Evolutionary conservation across 2,797 vertebrate species (phyloP).

Genomic region (Enteromius trimaculatus): DNA sequence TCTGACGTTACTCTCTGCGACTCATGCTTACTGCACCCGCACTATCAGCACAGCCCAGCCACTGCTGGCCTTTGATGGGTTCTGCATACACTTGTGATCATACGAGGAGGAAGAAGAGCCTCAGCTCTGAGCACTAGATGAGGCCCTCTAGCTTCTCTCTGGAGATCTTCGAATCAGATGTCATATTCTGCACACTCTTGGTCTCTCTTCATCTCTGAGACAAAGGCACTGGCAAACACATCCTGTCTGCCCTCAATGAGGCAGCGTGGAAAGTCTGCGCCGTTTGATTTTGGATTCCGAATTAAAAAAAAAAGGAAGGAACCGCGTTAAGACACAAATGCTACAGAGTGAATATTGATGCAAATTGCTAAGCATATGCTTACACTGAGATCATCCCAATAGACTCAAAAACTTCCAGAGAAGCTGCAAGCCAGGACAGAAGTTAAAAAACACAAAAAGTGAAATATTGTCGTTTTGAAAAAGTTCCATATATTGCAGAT

Average conservation of each 20-base stretch:
- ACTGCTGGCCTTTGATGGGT: slow-evolving; percentile 39
- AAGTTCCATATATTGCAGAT: not conserved
- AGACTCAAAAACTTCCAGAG: slow-evolving; percentile 12
- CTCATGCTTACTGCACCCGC: slow-evolving; percentile 9
- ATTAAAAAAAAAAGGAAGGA: slow-evolving; percentile 11
- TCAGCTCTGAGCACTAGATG: slow-evolving; percentile 47
- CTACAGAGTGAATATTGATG: slow-evolving; percentile 40
- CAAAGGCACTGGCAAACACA: slow-evolving; percentile 39
- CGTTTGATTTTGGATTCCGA: slow-evolving; percentile 35
- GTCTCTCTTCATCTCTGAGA: slow-evolving; percentile 45
- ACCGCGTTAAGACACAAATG: slow-evolving; percentile 9
- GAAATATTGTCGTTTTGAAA: not conserved
- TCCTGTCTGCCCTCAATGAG: slow-evolving; percentile 30
- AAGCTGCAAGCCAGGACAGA: slow-evolving; percentile 23
- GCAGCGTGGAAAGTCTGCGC: slow-evolving; percentile 1
- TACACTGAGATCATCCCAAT: slow-evolving; percentile 16
- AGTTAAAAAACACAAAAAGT: not conserved
- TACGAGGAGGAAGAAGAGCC: slow-evolving; percentile 42
- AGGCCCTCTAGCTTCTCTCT: slow-evolving; percentile 47
- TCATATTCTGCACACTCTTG: slow-evolving; percentile 6
- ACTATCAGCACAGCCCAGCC: slow-evolving; percentile 45
- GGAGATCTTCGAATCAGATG: slow-evolving; percentile 41
- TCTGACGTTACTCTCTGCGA: slow-evolving; percentile 12
- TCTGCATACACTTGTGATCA: slow-evolving; percentile 42
- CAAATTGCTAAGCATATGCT: not conserved